Conservation (phyloP, 2,888 invertebrate species). For the Ditylenchus weischeri region DNA sequence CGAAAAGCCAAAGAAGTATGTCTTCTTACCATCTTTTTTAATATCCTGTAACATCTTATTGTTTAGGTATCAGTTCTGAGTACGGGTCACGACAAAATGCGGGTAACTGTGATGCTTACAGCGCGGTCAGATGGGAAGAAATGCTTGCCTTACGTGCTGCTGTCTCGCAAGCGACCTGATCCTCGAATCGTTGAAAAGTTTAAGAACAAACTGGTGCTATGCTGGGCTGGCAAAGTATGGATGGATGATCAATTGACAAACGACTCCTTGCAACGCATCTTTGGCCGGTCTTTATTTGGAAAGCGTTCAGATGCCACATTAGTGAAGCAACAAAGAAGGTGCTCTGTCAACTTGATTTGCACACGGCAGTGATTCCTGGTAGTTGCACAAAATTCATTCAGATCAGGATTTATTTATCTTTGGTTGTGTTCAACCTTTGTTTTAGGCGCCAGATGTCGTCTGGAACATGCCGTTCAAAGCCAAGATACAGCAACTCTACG, state of each 20-base stretch:
- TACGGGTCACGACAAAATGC: background rate
- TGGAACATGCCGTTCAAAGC: slow-evolving; percentile 3
- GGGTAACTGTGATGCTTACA: no score
- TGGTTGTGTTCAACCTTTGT: background rate
- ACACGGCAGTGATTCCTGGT: slow-evolving; percentile 36
- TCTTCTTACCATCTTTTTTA: no score
- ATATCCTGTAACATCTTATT: no score
- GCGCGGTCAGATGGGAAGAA: background rate
- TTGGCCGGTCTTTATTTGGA: slow-evolving; percentile 24
- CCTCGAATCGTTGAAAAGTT: no score
- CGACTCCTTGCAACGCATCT: slow-evolving; percentile 14
- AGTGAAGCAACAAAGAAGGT: slow-evolving; percentile 26
- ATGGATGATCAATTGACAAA: no score
- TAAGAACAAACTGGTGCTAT: no score
- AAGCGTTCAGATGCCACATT: slow-evolving; percentile 33
- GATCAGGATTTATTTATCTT: slow-evolving; percentile 14
- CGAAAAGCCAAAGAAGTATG: no score
- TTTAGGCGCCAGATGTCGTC: no score
- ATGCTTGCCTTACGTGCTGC: background rate
- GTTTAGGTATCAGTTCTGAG: no score
- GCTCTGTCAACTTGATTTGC: slow-evolving; percentile 19
- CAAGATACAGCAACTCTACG: slow-evolving; percentile 4
- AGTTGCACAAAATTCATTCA: slow-evolving; percentile 39
- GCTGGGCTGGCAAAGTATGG: no score
- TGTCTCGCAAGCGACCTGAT: no score